Evolutionary conservation across 1,140 invertebrate genomes (phyloP), one percentile per base, ranked within the genome.

Genomic region (Drosophila parabipectinata): DNA sequence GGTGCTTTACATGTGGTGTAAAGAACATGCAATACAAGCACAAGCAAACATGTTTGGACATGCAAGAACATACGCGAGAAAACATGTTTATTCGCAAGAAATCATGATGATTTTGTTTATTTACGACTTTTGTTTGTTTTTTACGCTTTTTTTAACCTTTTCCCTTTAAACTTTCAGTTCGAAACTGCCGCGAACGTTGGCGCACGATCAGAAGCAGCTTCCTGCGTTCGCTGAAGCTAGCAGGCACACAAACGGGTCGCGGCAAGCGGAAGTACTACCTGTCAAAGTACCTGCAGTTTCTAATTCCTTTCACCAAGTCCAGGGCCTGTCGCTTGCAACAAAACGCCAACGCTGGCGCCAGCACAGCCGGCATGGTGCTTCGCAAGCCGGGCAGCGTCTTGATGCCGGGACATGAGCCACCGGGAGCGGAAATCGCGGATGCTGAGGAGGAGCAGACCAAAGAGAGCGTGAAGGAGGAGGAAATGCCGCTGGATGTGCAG

Each of bases 261-360:
- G 90, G 90, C 18, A 91, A 91, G 61, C 85, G 90, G 39, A 91
- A 91, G 56, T 91, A 91, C 63, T 91, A 91, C 50, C 55, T 91
- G 15, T 91, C 85, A 30, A 91, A 91, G 48, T 91, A 91, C 56
- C 55, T 91, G 57, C 90, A 91, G 57, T 91, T 91, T 59, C 69
- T 91, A 1, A 84, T 91, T 57, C 90, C 90, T 30, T 91, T 88
- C 57, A 91, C 90, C 52, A 91, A 91, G 54, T 87, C 82, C 10
- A 72, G 90, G 1, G 69, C 75, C 32, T 72, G 75, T 18, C 66
- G 72, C 66, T 79, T 80, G 51, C 68, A 77, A 10, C 14, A 37
- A 37, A 10, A 48, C 48, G 3, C 41, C 12, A 18, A 18, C 18
- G 18, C 18, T 18, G 18, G 18, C 18, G 18, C 18, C 18, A 18